These are phyloP conservation scores for Sarcophaga subvicina DNA, from an alignment of 2,888 invertebrate species.

Conservation along the genomic window DNA sequence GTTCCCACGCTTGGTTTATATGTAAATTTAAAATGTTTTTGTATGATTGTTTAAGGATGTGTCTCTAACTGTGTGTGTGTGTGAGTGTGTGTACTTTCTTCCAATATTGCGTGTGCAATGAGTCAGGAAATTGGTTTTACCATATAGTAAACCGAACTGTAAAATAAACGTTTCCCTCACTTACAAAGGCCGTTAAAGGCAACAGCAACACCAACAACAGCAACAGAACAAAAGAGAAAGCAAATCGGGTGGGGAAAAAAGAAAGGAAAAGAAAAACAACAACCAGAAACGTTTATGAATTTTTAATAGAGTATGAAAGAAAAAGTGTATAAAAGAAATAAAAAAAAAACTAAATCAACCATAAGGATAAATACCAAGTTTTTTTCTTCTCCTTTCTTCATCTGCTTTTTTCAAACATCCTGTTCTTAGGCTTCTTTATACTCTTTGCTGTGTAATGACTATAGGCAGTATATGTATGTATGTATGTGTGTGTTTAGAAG, in stretches of 20 bases:
- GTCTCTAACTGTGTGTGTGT: background rate
- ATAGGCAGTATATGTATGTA: background rate
- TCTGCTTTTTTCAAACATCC: background rate
- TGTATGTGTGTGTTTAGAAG: background rate
- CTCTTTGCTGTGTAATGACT: background rate
- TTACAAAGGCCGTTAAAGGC: constrained; percentile 31
- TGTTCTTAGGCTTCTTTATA: background rate
- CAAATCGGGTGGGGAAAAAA: constrained; percentile 11
- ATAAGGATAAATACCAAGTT: constrained; percentile 42
- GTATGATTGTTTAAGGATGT: background rate
- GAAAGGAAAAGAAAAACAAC: background rate
- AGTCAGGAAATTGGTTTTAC: constrained; percentile 67
- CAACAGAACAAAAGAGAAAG: background rate
- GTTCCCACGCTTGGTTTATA: background rate
- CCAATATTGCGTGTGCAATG: constrained; percentile 69
- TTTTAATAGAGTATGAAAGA: constrained; percentile 61
- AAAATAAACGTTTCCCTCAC: constrained; percentile 43
- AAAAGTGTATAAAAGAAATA: constrained; percentile 29
- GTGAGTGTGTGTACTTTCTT: constrained; percentile 28
- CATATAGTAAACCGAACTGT: constrained; percentile 47
- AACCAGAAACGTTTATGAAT: constrained; percentile 59
- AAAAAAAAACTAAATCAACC: constrained; percentile 44
- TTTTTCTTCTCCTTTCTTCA: background rate
- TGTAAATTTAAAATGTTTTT: constrained; percentile 30
- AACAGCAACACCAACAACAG: background rate